Evolutionary conservation across 2,888 invertebrate genomes (phyloP), one percentile per base, ranked within the genome.

Genomic region (Stegana nigrithorax): DNA sequence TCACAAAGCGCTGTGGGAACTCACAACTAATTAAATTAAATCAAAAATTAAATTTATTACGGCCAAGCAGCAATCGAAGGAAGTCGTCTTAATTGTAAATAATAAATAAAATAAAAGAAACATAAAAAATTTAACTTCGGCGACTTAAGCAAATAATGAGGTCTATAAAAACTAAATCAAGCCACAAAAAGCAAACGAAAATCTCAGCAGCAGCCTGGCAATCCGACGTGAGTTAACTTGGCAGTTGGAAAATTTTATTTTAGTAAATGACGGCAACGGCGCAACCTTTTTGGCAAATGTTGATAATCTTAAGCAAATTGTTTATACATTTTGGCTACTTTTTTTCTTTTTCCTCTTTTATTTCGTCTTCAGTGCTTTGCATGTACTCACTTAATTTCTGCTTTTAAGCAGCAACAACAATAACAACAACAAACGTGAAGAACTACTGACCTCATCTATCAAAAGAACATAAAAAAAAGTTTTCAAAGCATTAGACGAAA

Each of bases 361-460:
- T 53, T 25, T 27, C 14, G 26, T 29, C 32, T 32, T 32, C n/a
- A n/a, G 10, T 32, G 32, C 10, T 8, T 32, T 32, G 10, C 8
- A 32, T 32, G 45, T 23, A 45, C 45, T 17, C 45, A 45, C 45
- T 45, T 29, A 29, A 29, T 29, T 29, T 29, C 10, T 7, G 10
- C 5, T 29, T 29, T 25, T 26, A 50, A 23, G 14, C 25, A 21
- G 8, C 14, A 39, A 39, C 39, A 39, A 39, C 39, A 39, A 39
- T 14, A 39, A 10, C 23, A 23, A 21, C 2, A n/a, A 47, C 23
- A 23, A 47, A 47, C 17, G 23, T 12, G 23, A 55, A 32, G 36
- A 36, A 55, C 32, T 23, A 47, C 53, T 55, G 32, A 55, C 53
- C 53, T 21, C 53, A 55, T 55, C 32, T 36, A 55, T 55, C n/a